These are phyloP conservation scores for Uropetala carovei DNA, from an alignment of 2,888 invertebrate genomes.

Conservation along the genomic window DNA sequence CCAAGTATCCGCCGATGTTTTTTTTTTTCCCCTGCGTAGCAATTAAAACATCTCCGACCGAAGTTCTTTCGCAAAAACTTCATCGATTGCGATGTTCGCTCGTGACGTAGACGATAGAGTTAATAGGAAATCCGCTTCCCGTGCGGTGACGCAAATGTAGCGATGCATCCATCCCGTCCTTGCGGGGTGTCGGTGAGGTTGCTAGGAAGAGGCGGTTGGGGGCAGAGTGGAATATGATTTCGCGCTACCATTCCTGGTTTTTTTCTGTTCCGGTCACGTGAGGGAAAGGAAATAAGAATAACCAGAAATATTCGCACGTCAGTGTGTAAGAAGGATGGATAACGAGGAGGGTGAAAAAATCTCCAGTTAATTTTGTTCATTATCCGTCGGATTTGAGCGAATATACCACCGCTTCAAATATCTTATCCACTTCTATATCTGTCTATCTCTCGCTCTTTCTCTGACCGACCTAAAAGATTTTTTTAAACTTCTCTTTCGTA, in stretches of 20 bases:
- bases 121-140: conserved; percentile 9
- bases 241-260: not conserved
- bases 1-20: not conserved
- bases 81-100: not conserved
- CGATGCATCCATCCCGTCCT: not conserved
- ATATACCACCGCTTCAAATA: not conserved
- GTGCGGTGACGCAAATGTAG: conserved; percentile 3
- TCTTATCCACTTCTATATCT: not conserved
- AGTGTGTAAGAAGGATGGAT: too few species aligned
- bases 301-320: too few species aligned
- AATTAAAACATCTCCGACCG: not conserved
- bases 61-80: not conserved
- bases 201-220: not conserved
- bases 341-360: too few species aligned
- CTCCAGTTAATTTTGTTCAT: too few species aligned
- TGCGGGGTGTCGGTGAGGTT: not conserved
- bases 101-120: conserved; percentile 11
- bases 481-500: not conserved
- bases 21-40: not conserved
- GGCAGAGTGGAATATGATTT: not conserved
- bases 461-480: not conserved
- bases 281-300: too few species aligned
- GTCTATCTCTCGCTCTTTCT: not conserved
- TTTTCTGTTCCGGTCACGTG: not conserved
- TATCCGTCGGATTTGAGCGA: too few species aligned